Evolutionary conservation across 2,797 vertebrate genomes (phyloP), one percentile per base, ranked within the genome.

Genomic region (Morus bassanus): DNA sequence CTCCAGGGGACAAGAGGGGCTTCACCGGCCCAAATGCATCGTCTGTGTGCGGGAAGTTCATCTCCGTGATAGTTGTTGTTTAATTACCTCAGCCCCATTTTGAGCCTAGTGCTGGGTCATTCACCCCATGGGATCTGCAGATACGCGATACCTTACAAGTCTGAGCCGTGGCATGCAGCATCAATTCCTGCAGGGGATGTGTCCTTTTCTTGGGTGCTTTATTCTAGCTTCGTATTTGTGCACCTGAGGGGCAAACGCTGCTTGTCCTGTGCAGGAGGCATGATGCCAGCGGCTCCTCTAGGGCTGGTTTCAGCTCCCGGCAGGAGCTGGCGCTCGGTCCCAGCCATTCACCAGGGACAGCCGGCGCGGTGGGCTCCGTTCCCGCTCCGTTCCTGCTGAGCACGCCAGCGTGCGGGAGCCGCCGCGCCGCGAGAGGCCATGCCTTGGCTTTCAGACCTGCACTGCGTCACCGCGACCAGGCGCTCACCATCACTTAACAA

Each of bases 331-430:
- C 2, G 5, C 65, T 68, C 0, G 0, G 27, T 90, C n/a, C 56
- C 48, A 46, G 53, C 39, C 2, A 1, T 35, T 82, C 59, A 10
- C 56, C 3, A 1, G 60, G 69, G 61, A 41, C 1, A 2, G 59
- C 11, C 0, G 0, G 22, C 3, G 6, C 2, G 3, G 35, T 3
- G 16, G n/a, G 39, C 45, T 54, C 72, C 0, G 0, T 61, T 67
- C 72, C 63, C 21, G 8, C 56, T 22, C 1, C 39, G 2, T 70
- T 77, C 39, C 75, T 17, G 10, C 28, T 0, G 7, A 19, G 83
- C 75, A 4, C 46, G 3, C 11, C 11, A 6, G 74, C 1, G 1
- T 24, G 69, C 11, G 13, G 74, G 68, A 63, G 85, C 60, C 14
- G 15, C 61, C 3, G 12, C 7, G 18, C 3, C 37, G 24, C 78